Conservation (phyloP, 2,797 vertebrate genomes). For the Dipus sagitta region DNA sequence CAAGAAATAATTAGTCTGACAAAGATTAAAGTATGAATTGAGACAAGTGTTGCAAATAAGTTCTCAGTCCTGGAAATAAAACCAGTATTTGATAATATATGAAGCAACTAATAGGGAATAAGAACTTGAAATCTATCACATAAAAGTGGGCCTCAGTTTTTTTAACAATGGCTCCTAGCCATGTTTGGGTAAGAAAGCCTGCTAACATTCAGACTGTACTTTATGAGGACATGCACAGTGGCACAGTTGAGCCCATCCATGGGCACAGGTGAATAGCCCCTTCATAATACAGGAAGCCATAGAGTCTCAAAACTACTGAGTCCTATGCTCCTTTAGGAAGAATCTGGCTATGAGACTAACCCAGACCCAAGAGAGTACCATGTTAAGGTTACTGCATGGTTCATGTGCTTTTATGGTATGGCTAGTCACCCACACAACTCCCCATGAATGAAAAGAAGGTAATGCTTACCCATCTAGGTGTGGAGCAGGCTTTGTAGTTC, state of each 20-base stretch:
- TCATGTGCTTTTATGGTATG: not conserved
- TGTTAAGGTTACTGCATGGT: not conserved
- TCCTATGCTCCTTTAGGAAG: not conserved
- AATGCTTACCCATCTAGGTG: conserved; percentile 96
- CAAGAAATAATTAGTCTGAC: conserved; percentile 38
- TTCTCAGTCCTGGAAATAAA: conserved; percentile 44
- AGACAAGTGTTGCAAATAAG: conserved; percentile 28
- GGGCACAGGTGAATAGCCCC: not conserved
- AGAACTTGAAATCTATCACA: conserved; percentile 36
- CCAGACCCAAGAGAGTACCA: not conserved
- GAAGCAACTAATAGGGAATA: not conserved
- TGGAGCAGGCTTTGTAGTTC: conserved; percentile 97
- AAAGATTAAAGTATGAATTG: conserved; percentile 47
- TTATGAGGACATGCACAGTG: not conserved
- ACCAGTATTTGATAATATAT: not conserved
- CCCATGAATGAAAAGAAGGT: not conserved
- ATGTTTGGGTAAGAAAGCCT: not conserved
- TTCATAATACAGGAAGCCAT: not conserved
- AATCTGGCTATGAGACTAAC: not conserved
- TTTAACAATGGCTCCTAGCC: not conserved
- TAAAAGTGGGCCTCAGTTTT: conserved; percentile 8
- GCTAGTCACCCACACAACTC: not conserved
- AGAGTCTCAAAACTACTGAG: not conserved
- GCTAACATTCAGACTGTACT: not conserved
- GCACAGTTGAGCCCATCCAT: not conserved